phyloP scores from a whole-genome alignment of 2,113 vertebrate genomes.

The Gymnorhina tibicen region DNA sequence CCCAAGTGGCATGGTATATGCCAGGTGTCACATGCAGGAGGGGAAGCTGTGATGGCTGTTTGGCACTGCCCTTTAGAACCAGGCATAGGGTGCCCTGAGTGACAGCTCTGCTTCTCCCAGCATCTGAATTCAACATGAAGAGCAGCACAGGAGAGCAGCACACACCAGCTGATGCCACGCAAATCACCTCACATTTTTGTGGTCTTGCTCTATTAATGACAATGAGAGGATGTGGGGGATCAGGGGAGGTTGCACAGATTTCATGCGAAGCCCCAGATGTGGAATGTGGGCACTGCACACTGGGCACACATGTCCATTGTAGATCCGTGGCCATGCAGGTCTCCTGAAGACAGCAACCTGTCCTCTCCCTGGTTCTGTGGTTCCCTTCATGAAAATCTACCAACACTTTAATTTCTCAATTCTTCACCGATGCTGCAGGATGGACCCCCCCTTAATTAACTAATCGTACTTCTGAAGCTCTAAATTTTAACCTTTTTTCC shows the following conservation, averaged over 20 bases:
- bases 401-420: background rate
- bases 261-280: background rate
- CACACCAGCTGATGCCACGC: fast-evolving
- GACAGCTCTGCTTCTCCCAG: background rate
- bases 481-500: background rate
- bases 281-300: fast-evolving
- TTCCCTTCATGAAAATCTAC: background rate
- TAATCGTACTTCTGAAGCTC: background rate
- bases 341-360: background rate
- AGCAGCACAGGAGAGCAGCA: background rate
- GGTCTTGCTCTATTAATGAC: background rate
- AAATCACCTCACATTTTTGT: background rate
- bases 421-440: background rate
- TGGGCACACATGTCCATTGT: background rate
- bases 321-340: background rate
- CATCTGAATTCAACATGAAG: fast-evolving
- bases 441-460: fast-evolving
- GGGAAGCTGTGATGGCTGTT: background rate
- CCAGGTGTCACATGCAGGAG: background rate
- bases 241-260: background rate
- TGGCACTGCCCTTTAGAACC: background rate
- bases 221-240: background rate
- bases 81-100: background rate
- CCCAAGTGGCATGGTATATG: fast-evolving
- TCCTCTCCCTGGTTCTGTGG: background rate